Conservation (phyloP, 2,797 vertebrate genomes). For the Arrhamphus sclerolepis region DNA sequence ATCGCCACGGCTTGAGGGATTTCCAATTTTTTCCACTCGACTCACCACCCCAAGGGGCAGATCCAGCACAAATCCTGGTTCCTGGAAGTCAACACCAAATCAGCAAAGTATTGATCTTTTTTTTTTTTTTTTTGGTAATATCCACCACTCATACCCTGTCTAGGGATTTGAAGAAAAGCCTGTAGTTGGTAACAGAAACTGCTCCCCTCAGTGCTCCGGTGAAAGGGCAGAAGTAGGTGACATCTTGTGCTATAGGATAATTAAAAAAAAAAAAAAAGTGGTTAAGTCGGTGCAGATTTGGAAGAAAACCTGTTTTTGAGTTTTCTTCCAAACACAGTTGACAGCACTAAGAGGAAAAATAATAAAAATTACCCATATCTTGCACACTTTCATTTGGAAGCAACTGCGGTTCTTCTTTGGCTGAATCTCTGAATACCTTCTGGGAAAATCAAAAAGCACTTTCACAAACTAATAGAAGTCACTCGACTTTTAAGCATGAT, state of each 20-base stretch:
- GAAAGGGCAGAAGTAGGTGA: slow-evolving; percentile 97
- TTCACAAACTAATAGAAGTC: not conserved
- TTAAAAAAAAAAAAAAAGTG: not conserved
- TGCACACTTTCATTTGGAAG: slow-evolving; percentile 92
- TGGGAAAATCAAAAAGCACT: slow-evolving; percentile 29
- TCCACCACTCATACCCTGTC: slow-evolving; percentile 83
- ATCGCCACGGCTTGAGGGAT: slow-evolving; percentile 88
- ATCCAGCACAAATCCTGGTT: slow-evolving; percentile 92
- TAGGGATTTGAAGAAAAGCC: slow-evolving; percentile 95
- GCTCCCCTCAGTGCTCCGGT: slow-evolving; percentile 91
- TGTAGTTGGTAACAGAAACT: slow-evolving; percentile 94
- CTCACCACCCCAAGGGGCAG: slow-evolving; percentile 94
- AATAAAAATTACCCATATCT: slow-evolving; percentile 76
- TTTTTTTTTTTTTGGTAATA: not conserved
- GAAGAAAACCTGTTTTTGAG: not conserved
- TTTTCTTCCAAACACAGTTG: not conserved
- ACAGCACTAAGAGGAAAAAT: not conserved
- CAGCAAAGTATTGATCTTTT: not conserved
- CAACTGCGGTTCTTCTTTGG: slow-evolving; percentile 91
- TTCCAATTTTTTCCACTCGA: slow-evolving; percentile 94
- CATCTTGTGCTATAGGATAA: slow-evolving; percentile 86
- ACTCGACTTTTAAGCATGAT: not conserved
- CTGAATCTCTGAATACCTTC: slow-evolving; percentile 85
- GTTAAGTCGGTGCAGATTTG: not conserved
- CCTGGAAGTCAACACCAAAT: slow-evolving; percentile 74